These are phyloP conservation scores for Protaetia brevitarsis DNA, from an alignment of 1,140 invertebrate species.

Conservation along the genomic window DNA sequence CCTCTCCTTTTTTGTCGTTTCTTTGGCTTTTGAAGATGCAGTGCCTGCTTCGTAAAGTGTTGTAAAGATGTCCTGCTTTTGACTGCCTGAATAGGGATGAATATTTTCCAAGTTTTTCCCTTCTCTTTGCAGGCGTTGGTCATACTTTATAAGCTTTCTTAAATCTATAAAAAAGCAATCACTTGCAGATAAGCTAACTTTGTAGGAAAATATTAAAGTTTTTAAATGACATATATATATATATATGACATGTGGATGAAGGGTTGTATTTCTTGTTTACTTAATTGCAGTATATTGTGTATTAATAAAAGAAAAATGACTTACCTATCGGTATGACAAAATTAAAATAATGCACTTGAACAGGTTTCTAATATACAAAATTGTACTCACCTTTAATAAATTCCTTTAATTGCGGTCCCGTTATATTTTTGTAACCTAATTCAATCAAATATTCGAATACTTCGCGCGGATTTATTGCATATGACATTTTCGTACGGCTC, in stretches of 20 bases:
- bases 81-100: background rate
- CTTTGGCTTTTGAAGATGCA: constrained; percentile 17
- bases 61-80: constrained; percentile 4
- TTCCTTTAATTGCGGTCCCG: constrained; percentile 52
- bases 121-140: constrained; percentile 40
- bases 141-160: constrained; percentile 58
- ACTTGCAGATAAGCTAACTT: background rate
- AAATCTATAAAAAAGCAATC: constrained; percentile 50
- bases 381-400: constrained; percentile 52
- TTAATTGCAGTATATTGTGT: no score
- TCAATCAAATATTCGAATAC: constrained; percentile 53
- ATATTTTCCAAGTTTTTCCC: constrained; percentile 27
- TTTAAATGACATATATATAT: no score
- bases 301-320: no score
- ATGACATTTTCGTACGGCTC: constrained; percentile 31
- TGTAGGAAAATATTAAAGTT: no score
- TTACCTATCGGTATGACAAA: no score
- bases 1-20: constrained; percentile 17
- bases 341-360: no score
- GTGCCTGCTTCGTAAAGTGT: background rate
- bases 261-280: no score
- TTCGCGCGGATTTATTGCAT: constrained; percentile 49
- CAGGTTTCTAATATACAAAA: no score
- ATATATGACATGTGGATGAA: no score
- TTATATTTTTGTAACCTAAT: constrained; percentile 53